Evolutionary conservation across 2,113 vertebrate species (phyloP).

Genomic region (Halcyon senegalensis): DNA sequence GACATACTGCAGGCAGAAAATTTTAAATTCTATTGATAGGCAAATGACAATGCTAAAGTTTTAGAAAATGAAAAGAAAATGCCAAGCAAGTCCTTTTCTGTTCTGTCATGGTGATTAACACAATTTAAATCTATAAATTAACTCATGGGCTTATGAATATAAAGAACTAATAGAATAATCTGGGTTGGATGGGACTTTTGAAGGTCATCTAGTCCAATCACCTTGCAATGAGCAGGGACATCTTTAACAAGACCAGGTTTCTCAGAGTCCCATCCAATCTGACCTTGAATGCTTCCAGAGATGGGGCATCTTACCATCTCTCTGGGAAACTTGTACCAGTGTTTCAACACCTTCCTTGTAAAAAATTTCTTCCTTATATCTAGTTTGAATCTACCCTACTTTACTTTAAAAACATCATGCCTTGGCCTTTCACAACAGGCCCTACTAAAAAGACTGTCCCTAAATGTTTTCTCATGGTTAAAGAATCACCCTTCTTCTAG

Average conservation of each 20-base stretch:
- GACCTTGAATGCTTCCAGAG: background rate
- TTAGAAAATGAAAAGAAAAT: background rate
- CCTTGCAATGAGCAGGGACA: background rate
- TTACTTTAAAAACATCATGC: background rate
- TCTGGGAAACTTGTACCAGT: background rate
- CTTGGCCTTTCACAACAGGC: background rate
- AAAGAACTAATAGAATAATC: background rate
- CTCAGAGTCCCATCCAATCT: background rate
- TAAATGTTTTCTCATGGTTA: background rate
- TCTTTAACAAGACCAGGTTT: background rate
- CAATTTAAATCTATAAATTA: background rate
- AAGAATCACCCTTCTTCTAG: rapidly evolving
- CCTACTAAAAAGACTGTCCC: background rate
- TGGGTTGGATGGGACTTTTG: background rate
- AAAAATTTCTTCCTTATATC: background rate
- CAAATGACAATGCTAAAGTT: background rate
- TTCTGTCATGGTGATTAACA: background rate
- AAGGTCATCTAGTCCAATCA: background rate
- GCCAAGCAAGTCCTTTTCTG: background rate
- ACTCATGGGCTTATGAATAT: background rate
- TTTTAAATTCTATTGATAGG: background rate
- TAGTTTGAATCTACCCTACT: background rate
- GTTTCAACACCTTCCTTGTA: background rate
- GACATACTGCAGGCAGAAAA: background rate
- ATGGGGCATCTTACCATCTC: background rate